Conservation (phyloP, 2,113 vertebrate species). For the Alosa alosa region DNA sequence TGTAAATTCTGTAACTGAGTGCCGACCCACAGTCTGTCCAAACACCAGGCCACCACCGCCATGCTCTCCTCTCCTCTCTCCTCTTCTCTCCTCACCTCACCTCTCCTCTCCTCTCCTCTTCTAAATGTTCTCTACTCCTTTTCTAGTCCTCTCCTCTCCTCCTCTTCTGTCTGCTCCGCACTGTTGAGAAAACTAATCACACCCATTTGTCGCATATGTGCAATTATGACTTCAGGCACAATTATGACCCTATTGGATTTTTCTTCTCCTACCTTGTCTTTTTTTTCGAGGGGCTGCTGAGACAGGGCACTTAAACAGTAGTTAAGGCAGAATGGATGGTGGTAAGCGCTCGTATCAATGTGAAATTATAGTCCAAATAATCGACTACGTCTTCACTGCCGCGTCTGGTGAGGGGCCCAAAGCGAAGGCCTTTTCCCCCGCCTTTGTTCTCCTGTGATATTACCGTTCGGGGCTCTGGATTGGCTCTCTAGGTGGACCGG, state of each 20-base stretch:
- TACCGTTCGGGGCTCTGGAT: neutral
- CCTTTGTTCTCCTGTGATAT: neutral
- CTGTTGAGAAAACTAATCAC: neutral
- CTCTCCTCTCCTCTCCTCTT: neutral
- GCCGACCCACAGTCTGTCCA: too few relatives aligned
- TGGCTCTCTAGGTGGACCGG: neutral
- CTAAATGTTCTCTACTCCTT: neutral
- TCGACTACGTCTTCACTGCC: neutral
- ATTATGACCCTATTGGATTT: neutral
- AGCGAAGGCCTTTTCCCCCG: neutral
- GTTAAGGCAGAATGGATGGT: neutral
- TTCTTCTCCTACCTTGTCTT: neutral
- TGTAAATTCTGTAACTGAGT: neutral
- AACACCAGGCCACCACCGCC: neutral
- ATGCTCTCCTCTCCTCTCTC: neutral
- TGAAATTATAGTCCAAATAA: neutral
- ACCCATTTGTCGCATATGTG: neutral
- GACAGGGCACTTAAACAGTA: neutral
- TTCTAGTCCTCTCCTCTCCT: neutral
- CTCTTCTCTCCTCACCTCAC: constrained; percentile 23
- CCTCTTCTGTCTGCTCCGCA: neutral
- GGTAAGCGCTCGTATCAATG: neutral
- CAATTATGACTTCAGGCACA: neutral
- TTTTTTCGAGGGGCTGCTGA: neutral
- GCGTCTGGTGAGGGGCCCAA: neutral